Conservation (phyloP, 2,888 invertebrate genomes). For the Didymodactylos carnosus region DNA sequence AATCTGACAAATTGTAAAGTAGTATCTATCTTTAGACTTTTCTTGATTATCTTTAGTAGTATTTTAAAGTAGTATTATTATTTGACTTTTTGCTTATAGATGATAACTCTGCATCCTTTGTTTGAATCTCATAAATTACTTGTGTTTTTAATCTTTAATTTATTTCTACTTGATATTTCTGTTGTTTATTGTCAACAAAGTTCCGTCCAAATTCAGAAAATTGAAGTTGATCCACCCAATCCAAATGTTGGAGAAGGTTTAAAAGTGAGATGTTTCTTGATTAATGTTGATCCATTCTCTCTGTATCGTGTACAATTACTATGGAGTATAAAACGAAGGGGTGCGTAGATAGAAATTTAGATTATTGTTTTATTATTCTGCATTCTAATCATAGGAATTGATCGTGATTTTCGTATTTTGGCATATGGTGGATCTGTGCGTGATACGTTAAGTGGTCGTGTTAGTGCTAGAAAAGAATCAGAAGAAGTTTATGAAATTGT, state of each 20-base stretch:
- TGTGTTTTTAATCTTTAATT: background rate
- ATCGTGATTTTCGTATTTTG: slow-evolving; percentile 4
- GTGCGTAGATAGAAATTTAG: background rate
- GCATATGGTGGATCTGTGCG: slow-evolving; percentile 11
- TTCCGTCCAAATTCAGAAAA: slow-evolving; percentile 13
- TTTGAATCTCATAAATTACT: too few relatives aligned
- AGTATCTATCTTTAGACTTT: too few relatives aligned
- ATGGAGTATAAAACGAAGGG: slow-evolving; percentile 4
- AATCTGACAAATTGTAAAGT: too few relatives aligned
- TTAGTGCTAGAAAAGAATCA: slow-evolving; percentile 13
- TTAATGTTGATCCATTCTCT: slow-evolving; percentile 12
- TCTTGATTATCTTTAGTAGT: too few relatives aligned
- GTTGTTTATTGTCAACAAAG: slow-evolving; percentile 1
- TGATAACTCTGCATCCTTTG: too few relatives aligned
- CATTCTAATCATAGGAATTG: background rate
- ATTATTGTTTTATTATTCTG: background rate
- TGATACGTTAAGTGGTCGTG: slow-evolving; percentile 12
- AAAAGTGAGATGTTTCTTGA: slow-evolving; percentile 11
- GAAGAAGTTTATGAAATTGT: slow-evolving; percentile 15
- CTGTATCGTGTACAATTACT: slow-evolving; percentile 3
- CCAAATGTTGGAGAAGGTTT: slow-evolving; percentile 11
- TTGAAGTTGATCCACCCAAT: slow-evolving; percentile 12
- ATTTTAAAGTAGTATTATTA: too few relatives aligned
- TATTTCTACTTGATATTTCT: background rate
- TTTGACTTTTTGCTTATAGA: too few relatives aligned